These are phyloP conservation scores for Eilema griseolum DNA, from an alignment of 2,888 invertebrate genomes.

Conservation along the genomic window DNA sequence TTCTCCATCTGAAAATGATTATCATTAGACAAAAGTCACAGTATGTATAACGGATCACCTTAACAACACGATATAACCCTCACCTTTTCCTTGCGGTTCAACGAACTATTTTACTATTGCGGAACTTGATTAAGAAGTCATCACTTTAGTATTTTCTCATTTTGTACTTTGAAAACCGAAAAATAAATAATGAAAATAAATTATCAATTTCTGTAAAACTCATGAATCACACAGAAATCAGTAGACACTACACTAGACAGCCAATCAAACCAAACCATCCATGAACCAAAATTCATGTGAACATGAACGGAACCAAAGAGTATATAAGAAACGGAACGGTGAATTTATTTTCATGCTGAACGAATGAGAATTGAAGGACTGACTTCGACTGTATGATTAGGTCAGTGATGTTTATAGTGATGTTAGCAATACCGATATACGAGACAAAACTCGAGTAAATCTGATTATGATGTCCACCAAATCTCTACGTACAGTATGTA, in stretches of 20 bases:
- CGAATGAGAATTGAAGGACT: background rate
- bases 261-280: slow-evolving; percentile 46
- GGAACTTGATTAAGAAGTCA: slow-evolving; percentile 55
- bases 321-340: background rate
- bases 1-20: slow-evolving; percentile 79
- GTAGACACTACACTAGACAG: slow-evolving; percentile 61
- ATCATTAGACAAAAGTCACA: slow-evolving; percentile 65
- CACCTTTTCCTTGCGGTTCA: slow-evolving; percentile 66
- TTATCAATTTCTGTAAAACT: slow-evolving; percentile 64
- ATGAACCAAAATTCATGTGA: slow-evolving; percentile 25
- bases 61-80: slow-evolving; percentile 69
- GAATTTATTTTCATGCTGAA: slow-evolving; percentile 8
- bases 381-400: too few relatives aligned
- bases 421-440: background rate
- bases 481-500: too few relatives aligned
- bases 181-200: slow-evolving; percentile 56
- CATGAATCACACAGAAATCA: slow-evolving; percentile 79
- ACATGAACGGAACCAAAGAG: background rate
- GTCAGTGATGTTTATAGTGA: background rate
- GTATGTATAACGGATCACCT: slow-evolving; percentile 73
- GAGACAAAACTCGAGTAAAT: too few relatives aligned
- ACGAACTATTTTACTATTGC: slow-evolving; percentile 53
- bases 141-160: slow-evolving; percentile 65
- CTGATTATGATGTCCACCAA: too few relatives aligned
- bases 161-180: slow-evolving; percentile 52